These are phyloP conservation scores for Neodon shergylaensis DNA, from an alignment of 2,113 vertebrate genomes.

Conservation along the genomic window DNA sequence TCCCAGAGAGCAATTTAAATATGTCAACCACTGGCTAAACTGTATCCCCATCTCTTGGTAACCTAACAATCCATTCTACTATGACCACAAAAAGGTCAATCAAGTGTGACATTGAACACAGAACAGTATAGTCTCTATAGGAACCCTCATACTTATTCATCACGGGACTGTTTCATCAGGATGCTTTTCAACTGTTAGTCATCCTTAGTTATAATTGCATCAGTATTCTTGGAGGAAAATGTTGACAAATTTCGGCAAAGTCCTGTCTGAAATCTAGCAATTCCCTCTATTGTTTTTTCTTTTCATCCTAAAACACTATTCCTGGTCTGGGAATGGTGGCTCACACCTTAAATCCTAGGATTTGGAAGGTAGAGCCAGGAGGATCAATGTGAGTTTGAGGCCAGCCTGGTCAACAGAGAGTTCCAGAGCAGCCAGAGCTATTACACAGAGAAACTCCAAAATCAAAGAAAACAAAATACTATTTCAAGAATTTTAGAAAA, in stretches of 20 bases:
- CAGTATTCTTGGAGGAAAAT: neutral
- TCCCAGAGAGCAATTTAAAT: neutral
- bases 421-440: neutral
- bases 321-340: neutral
- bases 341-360: neutral
- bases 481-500: neutral
- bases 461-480: neutral
- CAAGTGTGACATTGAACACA: neutral
- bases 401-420: neutral
- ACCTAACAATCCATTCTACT: neutral
- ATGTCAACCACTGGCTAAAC: neutral
- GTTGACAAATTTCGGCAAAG: neutral
- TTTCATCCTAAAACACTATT: neutral
- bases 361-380: neutral
- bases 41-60: neutral
- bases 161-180: neutral
- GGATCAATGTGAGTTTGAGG: neutral
- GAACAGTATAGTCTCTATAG: neutral
- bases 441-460: neutral
- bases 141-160: neutral
- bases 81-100: neutral
- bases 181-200: neutral
- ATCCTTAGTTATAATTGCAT: neutral
- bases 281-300: neutral
- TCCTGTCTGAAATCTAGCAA: slow-evolving; percentile 23